Evolutionary conservation across 2,797 vertebrate species (phyloP), one percentile per base, ranked within the genome.

Genomic region (Atherinosoma microstoma): DNA sequence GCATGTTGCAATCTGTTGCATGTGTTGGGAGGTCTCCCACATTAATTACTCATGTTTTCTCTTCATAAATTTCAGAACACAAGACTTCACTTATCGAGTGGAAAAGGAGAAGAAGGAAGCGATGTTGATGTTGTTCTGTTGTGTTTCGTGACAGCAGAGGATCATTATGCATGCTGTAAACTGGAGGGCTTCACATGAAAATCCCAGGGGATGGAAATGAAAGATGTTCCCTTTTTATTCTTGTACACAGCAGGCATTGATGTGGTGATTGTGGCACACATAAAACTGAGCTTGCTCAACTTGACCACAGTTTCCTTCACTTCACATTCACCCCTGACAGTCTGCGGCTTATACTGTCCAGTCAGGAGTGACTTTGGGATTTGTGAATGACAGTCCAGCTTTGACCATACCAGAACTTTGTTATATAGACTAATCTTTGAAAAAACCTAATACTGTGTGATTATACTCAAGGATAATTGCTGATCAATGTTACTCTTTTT

Each of bases 31-130:
- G 88, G 92, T 89, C 91, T 73, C 68, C 64, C 66, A 75, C 72
- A 71, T 84, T 93, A 93, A 93, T 94, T 90, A 93, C 89, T 94
- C 71, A 59, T 89, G 87, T 85, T 91, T 90, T 90, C 85, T 90
- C 84, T 88, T 84, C 73, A 88, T 89, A 93, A 93, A 92, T 81
- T 64, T 82, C 78, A 67, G 64, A 90, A 81, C 78, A 88, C 80
- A 76, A 83, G 80, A 56, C 82, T 90, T 80, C 18, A 53, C 76
- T 82, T 60, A 73, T 54, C 57, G 60, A 73, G 64, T 34, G 53
- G 82, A 66, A 73, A 71, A 66, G 47, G 12, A 76, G 65, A 24
- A 54, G 45, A 47, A 24, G 22, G 66, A 81, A 72, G 64, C 35
- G 15, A 47, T 70, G 61, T 49, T 73, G 71, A 69, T 77, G 65